A percentile compares a stretch with the other conserved stretches of the same genome.
Conservation (phyloP, 2,113 vertebrate genomes). For the Haliaeetus leucogaster region DNA sequence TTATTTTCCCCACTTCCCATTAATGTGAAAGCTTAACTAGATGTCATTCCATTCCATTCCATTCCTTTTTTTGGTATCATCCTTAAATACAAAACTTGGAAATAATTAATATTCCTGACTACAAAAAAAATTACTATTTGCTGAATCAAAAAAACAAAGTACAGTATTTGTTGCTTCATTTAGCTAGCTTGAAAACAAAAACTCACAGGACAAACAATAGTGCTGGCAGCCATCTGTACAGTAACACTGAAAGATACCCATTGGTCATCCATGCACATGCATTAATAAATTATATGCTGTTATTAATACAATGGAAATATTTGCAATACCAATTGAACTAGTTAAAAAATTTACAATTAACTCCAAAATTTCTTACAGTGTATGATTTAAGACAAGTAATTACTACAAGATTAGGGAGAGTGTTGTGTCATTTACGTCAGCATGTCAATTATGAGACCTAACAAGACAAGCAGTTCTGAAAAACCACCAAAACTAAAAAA, state of each 20-base stretch:
- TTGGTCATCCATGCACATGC: not conserved
- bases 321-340: not conserved
- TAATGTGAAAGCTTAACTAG: not conserved
- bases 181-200: not conserved
- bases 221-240: not conserved
- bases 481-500: not conserved
- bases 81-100: not conserved
- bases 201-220: not conserved
- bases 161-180: not conserved
- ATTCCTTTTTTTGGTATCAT: not conserved
- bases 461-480: not conserved
- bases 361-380: not conserved
- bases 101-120: not conserved
- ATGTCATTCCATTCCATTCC: not conserved
- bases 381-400: not conserved
- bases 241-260: not conserved
- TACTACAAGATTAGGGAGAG: not conserved
- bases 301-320: not conserved
- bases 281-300: not conserved
- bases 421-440: not conserved
- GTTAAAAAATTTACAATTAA: not conserved
- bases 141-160: not conserved
- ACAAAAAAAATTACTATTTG: not conserved
- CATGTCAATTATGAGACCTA: not conserved
- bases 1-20: not conserved